These are phyloP conservation scores for Cynaeus angustus DNA, from an alignment of 2,888 invertebrate genomes.

Conservation along the genomic window DNA sequence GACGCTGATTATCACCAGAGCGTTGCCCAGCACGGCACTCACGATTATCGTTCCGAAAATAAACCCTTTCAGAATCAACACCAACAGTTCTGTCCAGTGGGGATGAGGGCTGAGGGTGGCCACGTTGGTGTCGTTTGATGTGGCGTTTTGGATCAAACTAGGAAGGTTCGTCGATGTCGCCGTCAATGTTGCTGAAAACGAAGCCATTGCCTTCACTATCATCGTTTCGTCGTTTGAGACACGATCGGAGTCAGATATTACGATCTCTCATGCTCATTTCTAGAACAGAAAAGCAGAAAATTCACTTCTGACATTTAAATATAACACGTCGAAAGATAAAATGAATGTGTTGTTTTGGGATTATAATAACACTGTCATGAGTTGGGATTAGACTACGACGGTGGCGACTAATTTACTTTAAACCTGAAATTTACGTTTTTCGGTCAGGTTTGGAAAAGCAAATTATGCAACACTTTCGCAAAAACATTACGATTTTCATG, in stretches of 20 bases:
- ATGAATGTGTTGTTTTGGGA: too few species aligned
- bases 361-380: too few species aligned
- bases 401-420: too few species aligned
- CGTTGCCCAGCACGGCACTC: slow-evolving; percentile 93
- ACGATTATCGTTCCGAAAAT: slow-evolving; percentile 91
- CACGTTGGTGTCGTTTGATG: slow-evolving; percentile 64
- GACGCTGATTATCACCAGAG: slow-evolving; percentile 90
- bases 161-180: slow-evolving; percentile 63
- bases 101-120: slow-evolving; percentile 66
- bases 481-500: too few species aligned
- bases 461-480: too few species aligned
- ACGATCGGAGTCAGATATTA: slow-evolving; percentile 17
- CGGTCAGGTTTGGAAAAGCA: too few species aligned
- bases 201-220: slow-evolving; percentile 72
- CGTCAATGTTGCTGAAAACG: slow-evolving; percentile 68
- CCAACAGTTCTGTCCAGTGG: slow-evolving; percentile 75
- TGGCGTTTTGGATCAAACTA: slow-evolving; percentile 61
- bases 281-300: slow-evolving; percentile 9
- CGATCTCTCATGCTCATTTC: slow-evolving; percentile 15
- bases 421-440: too few species aligned
- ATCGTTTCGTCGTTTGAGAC: slow-evolving; percentile 57
- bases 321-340: not conserved
- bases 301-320: not conserved
- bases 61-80: slow-evolving; percentile 82
- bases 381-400: too few species aligned